Evolutionary conservation across 2,888 invertebrate genomes (phyloP).

Genomic region (Holacanthella duospinosa): DNA sequence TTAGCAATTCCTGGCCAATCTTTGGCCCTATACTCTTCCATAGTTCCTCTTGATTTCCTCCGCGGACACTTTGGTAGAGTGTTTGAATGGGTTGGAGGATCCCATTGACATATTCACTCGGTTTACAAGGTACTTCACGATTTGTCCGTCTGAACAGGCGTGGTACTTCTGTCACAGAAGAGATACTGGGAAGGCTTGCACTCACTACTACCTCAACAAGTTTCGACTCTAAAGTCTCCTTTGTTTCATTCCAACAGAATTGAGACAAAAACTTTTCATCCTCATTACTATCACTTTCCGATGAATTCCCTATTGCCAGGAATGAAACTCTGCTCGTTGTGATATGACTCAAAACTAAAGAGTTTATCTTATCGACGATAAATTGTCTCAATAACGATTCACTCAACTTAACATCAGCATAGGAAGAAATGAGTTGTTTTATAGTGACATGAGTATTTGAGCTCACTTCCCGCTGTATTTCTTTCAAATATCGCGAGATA

Average conservation of each 20-base stretch:
- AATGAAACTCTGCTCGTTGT: neutral
- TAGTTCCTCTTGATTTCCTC: conserved; percentile 15
- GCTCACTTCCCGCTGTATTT: conserved; percentile 22
- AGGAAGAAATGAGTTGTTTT: conserved; percentile 20
- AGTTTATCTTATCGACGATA: conserved; percentile 26
- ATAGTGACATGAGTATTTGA: conserved; percentile 18
- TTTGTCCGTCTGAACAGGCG: conserved; percentile 85
- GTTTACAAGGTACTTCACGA: conserved; percentile 67
- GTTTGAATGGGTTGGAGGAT: conserved; percentile 36
- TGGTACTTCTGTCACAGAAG: conserved; percentile 75
- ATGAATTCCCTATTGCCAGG: neutral
- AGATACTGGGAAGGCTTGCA: conserved; percentile 24
- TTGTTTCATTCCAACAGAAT: conserved; percentile 27
- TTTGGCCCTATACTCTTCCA: conserved; percentile 22
- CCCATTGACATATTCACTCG: conserved; percentile 66
- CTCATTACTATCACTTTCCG: neutral
- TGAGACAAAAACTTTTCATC: conserved; percentile 18
- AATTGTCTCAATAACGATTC: conserved; percentile 34
- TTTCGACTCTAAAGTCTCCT: conserved; percentile 21
- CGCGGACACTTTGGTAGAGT: neutral
- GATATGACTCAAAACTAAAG: neutral
- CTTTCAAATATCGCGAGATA: conserved; percentile 30
- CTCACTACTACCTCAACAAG: conserved; percentile 23
- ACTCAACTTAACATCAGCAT: conserved; percentile 34
- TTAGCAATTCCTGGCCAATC: neutral